Percentiles rank a stretch among this genome's conserved stretches.
Conservation (phyloP, 2,888 invertebrate species). For the Cyrtodaria siliqua region DNA sequence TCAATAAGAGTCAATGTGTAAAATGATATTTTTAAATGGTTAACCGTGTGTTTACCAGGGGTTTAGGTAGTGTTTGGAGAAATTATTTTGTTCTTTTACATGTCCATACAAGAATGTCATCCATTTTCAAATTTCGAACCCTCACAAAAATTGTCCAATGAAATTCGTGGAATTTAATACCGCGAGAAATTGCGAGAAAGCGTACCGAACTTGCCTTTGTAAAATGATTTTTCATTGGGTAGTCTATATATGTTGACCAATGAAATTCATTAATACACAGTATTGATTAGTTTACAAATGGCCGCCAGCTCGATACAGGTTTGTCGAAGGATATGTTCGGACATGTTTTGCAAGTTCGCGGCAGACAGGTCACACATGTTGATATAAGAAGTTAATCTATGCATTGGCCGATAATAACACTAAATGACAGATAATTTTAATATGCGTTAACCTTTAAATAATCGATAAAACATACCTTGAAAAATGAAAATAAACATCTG, state of each 20-base stretch:
- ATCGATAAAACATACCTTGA: too few species aligned
- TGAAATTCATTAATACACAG: constrained; percentile 40
- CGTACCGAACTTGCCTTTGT: constrained; percentile 15
- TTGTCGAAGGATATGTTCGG: constrained; percentile 48
- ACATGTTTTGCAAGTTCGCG: constrained; percentile 56
- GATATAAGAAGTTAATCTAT: too few species aligned
- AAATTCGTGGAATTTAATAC: constrained; percentile 39
- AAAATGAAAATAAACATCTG: too few species aligned
- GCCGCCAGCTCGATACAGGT: constrained; percentile 43
- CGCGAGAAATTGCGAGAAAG: constrained; percentile 42
- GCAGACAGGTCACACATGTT: constrained; percentile 12
- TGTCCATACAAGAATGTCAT: constrained; percentile 67
- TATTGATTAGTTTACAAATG: constrained; percentile 59
- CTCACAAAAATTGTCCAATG: constrained; percentile 65
- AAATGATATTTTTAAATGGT: too few species aligned
- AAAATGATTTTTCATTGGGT: constrained; percentile 52
- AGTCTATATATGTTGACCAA: constrained; percentile 37
- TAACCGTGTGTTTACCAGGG: not conserved
- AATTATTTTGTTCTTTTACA: constrained; percentile 28
- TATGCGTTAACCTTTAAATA: not conserved
- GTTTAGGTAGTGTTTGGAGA: not conserved
- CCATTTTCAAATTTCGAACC: constrained; percentile 77
- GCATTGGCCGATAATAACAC: too few species aligned
- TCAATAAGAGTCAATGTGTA: too few species aligned
- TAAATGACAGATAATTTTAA: not conserved